Evolutionary conservation across 1,140 invertebrate species (phyloP), one percentile per base, ranked within the genome.

Genomic region (Euura lappo): DNA sequence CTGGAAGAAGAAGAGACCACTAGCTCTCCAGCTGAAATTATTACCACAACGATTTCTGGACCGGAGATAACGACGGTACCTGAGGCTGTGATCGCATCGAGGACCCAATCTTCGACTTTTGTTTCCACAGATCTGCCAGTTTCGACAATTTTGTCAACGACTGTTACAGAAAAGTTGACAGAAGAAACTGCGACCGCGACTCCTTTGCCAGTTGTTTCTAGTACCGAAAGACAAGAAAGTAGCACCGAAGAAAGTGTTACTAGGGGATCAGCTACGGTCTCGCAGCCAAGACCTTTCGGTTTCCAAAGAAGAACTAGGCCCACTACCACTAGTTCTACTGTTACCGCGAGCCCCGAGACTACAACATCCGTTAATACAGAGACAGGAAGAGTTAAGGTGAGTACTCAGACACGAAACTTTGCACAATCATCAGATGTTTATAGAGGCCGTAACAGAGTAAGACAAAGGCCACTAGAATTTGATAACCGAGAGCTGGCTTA

Each of bases 281-380:
- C 89, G 72, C 89, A 89, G 82, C 89, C 89, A 71, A 82, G 89
- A 80, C 89, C 89, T n/a, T 90, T 90, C 76, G 86, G 88, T 79
- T 90, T 87, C 77, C 85, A 86, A 42, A 77, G 83, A 75, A 81
- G 89, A 80, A 84, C 82, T 73, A 77, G 71, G 13, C 45, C 78
- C 81, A 72, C 75, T 7, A 51, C 47, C n/a, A 51, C 80, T 10
- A 71, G 72, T 28, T 72, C 77, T 13, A 79, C 88, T 72, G 78
- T 86, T 64, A 84, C 83, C 75, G 83, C 85, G 65, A 88, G 90
- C 79, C 80, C 81, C 45, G 76, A 84, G 44, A 81, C 84, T 70
- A 79, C 82, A 64, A 77, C 79, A 76, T 76, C 77, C 64, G 75
- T 80, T 44, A 84, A 86, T 65, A 83, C 75, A 64, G 82, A 83